Evolutionary conservation across 2,888 invertebrate genomes (phyloP), one percentile per base, ranked within the genome.

Genomic region (Drosophila suboccidentalis): DNA sequence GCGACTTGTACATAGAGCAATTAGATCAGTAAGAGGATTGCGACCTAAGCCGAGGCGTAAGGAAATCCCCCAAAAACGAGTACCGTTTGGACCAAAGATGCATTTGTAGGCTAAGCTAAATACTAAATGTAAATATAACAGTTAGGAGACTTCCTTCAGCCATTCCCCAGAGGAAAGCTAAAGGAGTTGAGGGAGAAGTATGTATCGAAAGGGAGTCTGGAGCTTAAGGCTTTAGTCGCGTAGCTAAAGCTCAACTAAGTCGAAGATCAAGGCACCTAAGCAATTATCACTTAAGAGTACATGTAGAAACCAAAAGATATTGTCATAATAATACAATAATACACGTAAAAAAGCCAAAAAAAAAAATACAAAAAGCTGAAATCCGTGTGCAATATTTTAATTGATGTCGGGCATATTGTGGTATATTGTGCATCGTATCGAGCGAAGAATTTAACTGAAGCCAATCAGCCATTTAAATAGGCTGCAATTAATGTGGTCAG

Each of bases 1-100:
- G 26, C 60, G 17, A 63, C 29, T 29, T 79, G 73, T 76, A 79
- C 49, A 73, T 75, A 54, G 26, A 55, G 13, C 29, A 29, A 15
- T 34, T 54, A 66, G 54, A 55, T 19, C n/a, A 17, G 32, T 38
- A 69, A 26, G 46, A 22, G 49, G 13, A 58, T 58, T 47, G 58
- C 44, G 26, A 53, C n/a, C 17, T 41, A 17, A 41, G 41, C 9
- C 17, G 3, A 36, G 46, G 51, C n/a, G 19, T 38, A 60, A 46
- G 49, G 38, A 75, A 43, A 58, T 26, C 51, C 57, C 78, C 78
- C 57, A 67, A 76, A 66, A 69, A 71, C 80, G 80, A 66, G 57
- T 49, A 84, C 71, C 82, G 76, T 78, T 72, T 73, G 78, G 86
- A 85, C 84, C 84, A 85, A 85, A 85, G 84, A 85, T 82, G 87